Conservation (phyloP, 2,113 vertebrate species). For the Mionectes macconnelli region DNA sequence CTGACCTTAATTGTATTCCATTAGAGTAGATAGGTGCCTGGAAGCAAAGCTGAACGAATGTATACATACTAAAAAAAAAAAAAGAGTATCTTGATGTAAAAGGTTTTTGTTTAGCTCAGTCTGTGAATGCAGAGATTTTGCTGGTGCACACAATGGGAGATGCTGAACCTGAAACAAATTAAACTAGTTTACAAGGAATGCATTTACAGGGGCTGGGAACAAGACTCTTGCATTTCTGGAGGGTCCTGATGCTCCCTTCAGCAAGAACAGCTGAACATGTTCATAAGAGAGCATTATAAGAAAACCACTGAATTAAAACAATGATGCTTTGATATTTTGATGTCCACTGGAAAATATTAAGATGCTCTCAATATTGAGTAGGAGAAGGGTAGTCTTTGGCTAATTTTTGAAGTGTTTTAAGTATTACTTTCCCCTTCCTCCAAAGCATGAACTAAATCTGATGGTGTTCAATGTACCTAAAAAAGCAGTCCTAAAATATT, state of each 20-base stretch:
- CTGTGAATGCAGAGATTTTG: background rate
- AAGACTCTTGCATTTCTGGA: background rate
- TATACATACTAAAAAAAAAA: background rate
- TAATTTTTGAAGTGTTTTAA: background rate
- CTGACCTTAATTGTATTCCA: conserved; percentile 50
- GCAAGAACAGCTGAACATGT: background rate
- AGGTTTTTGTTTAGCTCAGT: background rate
- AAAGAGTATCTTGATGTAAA: background rate
- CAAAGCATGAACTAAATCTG: background rate
- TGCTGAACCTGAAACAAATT: background rate
- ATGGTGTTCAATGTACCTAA: background rate
- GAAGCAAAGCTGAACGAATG: conserved; percentile 38
- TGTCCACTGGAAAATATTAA: background rate
- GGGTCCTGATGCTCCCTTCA: background rate
- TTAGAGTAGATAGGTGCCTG: conserved; percentile 32
- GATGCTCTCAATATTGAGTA: background rate
- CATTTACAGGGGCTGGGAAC: background rate
- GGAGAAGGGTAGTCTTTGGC: background rate
- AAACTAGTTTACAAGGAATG: background rate
- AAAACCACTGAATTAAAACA: background rate
- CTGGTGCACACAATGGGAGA: background rate
- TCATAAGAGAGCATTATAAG: background rate
- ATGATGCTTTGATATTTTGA: background rate
- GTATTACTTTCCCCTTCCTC: background rate
- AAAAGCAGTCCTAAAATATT: background rate